These are phyloP conservation scores for Oenanthe oenanthe DNA, from an alignment of 2,113 vertebrate genomes.

Conservation along the genomic window DNA sequence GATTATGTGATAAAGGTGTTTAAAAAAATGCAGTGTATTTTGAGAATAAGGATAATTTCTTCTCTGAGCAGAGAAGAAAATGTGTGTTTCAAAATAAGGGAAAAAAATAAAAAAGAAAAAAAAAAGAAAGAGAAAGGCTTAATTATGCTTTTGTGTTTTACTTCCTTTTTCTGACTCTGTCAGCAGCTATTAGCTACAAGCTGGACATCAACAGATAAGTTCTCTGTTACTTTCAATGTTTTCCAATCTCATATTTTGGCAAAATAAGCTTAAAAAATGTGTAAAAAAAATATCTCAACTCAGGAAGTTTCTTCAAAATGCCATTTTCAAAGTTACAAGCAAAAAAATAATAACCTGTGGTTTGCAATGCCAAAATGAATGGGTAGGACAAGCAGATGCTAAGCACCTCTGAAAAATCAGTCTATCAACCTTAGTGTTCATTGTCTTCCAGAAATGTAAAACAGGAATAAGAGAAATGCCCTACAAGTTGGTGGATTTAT, in stretches of 20 bases:
- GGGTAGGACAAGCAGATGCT: background rate
- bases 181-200: background rate
- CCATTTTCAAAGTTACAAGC: background rate
- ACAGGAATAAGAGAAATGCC: background rate
- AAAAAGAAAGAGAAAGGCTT: background rate
- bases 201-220: background rate
- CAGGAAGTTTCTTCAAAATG: background rate
- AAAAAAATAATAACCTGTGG: background rate
- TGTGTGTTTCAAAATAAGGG: background rate
- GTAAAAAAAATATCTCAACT: background rate
- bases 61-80: background rate
- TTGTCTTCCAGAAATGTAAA: background rate
- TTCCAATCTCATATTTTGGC: background rate
- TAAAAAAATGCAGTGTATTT: background rate
- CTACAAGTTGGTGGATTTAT: background rate
- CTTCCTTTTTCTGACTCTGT: background rate
- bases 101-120: rapidly evolving
- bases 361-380: background rate
- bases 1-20: background rate
- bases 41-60: background rate
- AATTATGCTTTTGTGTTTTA: background rate
- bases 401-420: background rate
- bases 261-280: background rate
- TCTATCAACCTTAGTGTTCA: background rate
- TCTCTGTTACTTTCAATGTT: background rate